phyloP scores from a whole-genome alignment of 2,797 vertebrate species.

The Garrulus glandarius region DNA sequence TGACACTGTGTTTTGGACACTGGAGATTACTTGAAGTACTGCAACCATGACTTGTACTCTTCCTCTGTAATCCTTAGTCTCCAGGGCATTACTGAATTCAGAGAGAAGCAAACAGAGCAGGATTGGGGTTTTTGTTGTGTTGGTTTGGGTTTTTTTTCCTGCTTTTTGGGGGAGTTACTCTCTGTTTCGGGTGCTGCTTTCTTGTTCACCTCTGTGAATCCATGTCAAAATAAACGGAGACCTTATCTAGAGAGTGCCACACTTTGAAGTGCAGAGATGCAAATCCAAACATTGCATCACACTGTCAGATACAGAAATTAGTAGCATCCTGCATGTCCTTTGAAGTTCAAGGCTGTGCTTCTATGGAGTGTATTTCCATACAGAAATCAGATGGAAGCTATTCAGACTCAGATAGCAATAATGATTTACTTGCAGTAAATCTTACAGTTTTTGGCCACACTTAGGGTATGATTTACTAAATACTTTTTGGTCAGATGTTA shows the following conservation, averaged over 20 bases:
- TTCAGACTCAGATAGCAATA: conserved; percentile 79
- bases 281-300: conserved; percentile 80
- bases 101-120: conserved; percentile 65
- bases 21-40: conserved; percentile 77
- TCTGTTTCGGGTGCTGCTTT: conserved; percentile 82
- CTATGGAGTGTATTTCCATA: conserved; percentile 43
- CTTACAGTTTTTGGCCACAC: conserved; percentile 58
- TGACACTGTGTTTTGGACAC: conserved; percentile 78
- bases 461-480: conserved; percentile 48
- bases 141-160: background rate
- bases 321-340: conserved; percentile 81
- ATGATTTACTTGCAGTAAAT: conserved; percentile 73
- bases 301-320: conserved; percentile 81
- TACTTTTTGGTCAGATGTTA: conserved; percentile 67
- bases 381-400: conserved; percentile 82
- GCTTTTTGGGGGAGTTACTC: conserved; percentile 34
- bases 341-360: conserved; percentile 79
- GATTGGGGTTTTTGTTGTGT: conserved; percentile 58
- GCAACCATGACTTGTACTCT: conserved; percentile 66
- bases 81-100: conserved; percentile 86
- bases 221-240: conserved; percentile 84
- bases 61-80: conserved; percentile 85
- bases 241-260: conserved; percentile 78
- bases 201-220: conserved; percentile 84
- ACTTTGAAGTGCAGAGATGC: conserved; percentile 86